A percentile compares a stretch with the other conserved stretches of the same genome.
Conservation (phyloP, 2,113 vertebrate genomes). For the Craseonycteris thonglongyai region DNA sequence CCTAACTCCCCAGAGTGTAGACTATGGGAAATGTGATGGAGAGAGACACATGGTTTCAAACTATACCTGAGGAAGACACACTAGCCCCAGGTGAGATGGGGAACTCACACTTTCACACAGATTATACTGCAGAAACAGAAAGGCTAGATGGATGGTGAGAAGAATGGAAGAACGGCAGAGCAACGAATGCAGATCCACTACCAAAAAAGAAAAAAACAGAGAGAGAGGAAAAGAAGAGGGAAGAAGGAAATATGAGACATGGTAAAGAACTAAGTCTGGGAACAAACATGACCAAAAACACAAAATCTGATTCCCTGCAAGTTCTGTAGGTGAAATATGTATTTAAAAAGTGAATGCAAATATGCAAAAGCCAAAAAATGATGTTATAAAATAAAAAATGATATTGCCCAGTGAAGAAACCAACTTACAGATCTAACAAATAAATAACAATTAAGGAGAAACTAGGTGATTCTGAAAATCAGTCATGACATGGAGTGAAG, state of each 20-base stretch:
- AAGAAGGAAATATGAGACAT: no score
- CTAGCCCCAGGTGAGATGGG: neutral
- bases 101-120: neutral
- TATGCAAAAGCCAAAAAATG: neutral
- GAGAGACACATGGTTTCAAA: rapidly evolving
- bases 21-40: neutral
- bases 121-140: neutral
- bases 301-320: neutral
- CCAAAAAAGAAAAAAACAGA: no score
- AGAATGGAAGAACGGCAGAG: neutral
- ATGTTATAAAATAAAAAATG: neutral
- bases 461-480: neutral
- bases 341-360: neutral
- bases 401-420: neutral
- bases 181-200: rapidly evolving
- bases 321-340: neutral
- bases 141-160: neutral
- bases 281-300: neutral
- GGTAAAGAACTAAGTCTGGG: neutral
- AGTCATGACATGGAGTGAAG: neutral
- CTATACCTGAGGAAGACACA: neutral
- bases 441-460: neutral
- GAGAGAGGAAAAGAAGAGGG: rapidly evolving
- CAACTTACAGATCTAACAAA: neutral
- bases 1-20: neutral